Conservation (phyloP, 2,888 invertebrate genomes). For the Chouioia cunea region DNA sequence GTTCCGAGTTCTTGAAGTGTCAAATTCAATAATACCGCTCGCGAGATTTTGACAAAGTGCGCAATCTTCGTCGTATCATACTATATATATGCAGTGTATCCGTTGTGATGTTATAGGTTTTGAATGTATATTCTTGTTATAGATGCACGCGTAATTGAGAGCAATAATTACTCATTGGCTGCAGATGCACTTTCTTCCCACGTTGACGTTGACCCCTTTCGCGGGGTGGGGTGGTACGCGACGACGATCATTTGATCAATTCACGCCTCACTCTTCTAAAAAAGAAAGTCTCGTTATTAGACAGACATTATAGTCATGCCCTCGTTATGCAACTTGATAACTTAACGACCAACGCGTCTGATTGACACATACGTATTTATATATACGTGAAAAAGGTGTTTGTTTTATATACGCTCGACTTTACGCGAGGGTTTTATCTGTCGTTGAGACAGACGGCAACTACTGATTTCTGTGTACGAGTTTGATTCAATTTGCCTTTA, state of each 20-base stretch:
- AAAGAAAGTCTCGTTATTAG: constrained; percentile 10
- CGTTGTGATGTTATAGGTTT: no score
- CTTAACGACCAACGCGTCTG: constrained; percentile 44
- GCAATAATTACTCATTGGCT: no score
- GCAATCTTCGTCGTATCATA: constrained; percentile 29
- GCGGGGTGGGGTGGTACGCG: no score
- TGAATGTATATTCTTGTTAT: not conserved
- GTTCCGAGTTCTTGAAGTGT: constrained; percentile 68
- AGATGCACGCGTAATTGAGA: no score
- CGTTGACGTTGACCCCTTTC: no score
- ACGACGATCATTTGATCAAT: constrained; percentile 18
- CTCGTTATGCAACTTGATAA: constrained; percentile 31
- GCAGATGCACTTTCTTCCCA: no score
- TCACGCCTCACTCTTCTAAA: constrained; percentile 1
- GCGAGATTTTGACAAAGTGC: constrained; percentile 40
- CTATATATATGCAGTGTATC: no score
- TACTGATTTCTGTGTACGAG: no score
- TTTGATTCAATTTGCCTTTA: no score
- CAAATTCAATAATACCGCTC: constrained; percentile 64
- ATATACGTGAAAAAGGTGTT: constrained; percentile 34
- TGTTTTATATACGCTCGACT: constrained; percentile 39
- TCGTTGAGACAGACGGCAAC: no score
- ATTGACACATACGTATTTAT: constrained; percentile 23
- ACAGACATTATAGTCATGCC: constrained; percentile 14
- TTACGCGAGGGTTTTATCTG: constrained; percentile 7